A percentile compares a stretch with the other conserved stretches of the same genome.
Evolutionary conservation across 2,888 invertebrate genomes (phyloP).

Genomic region (Pardosa pseudoannulata): DNA sequence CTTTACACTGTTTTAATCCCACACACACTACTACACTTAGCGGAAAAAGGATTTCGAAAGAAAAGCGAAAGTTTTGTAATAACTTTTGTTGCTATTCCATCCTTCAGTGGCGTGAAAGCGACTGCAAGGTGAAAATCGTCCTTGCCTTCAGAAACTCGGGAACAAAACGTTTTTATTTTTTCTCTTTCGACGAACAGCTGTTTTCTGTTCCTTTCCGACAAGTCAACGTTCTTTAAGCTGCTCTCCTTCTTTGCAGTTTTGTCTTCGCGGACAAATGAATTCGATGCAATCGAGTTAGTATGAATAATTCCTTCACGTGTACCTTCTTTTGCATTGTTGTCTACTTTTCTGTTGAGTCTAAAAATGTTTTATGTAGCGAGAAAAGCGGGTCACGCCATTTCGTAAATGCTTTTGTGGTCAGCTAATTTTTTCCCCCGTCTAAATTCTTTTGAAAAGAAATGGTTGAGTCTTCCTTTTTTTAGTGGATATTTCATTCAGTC

Average conservation of each 20-base stretch:
- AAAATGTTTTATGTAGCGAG: constrained; percentile 41
- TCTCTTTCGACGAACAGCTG: constrained; percentile 14
- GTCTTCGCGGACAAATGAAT: not conserved
- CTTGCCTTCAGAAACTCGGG: no score
- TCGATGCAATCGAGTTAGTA: not conserved
- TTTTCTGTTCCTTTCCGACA: constrained; percentile 20
- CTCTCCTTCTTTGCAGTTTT: constrained; percentile 16
- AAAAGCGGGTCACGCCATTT: constrained; percentile 39
- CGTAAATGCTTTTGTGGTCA: not conserved
- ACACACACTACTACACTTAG: no score
- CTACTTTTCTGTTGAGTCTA: constrained; percentile 15
- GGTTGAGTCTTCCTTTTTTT: no score
- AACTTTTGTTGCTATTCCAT: no score
- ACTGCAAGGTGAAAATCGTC: no score
- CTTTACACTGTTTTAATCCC: no score
- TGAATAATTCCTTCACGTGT: constrained; percentile 33
- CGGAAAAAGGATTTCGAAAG: no score
- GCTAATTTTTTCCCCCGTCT: not conserved
- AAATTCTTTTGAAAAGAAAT: no score
- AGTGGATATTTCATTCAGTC: no score
- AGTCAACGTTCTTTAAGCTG: constrained; percentile 12
- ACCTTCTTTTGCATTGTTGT: constrained; percentile 26
- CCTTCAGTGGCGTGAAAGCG: no score
- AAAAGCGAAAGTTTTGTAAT: no score
- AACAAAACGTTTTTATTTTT: not conserved